Evolutionary conservation across 2,797 vertebrate genomes (phyloP).

Genomic region (Echiichthys vipera): DNA sequence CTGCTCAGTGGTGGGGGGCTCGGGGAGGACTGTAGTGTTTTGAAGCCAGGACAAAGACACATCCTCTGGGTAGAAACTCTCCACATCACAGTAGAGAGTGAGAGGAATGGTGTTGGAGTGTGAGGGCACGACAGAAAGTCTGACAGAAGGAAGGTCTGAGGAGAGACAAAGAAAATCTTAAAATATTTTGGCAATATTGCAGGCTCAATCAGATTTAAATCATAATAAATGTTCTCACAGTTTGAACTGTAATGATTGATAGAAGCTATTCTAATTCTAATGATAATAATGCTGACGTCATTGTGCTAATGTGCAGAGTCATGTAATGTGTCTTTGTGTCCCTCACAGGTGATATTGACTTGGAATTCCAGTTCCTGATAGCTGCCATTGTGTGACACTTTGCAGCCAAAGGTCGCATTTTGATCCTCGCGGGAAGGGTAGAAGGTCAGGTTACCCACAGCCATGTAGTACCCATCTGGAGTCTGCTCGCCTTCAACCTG

Average conservation of each 20-base stretch:
- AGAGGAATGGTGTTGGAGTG: slow-evolving; percentile 63
- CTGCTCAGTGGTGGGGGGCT: slow-evolving; percentile 50
- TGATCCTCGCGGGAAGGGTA: slow-evolving; percentile 73
- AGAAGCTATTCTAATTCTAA: background rate
- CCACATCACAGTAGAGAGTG: slow-evolving; percentile 83
- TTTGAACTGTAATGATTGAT: background rate
- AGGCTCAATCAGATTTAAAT: background rate
- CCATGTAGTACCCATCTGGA: slow-evolving; percentile 72
- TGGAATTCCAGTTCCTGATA: slow-evolving; percentile 67
- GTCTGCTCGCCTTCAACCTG: slow-evolving; percentile 57
- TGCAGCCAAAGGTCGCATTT: slow-evolving; percentile 81
- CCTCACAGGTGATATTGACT: slow-evolving; percentile 81
- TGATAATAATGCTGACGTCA: too few relatives aligned
- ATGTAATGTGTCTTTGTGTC: background rate
- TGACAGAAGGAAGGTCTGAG: slow-evolving; percentile 75
- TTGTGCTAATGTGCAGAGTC: background rate
- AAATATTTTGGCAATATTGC: background rate
- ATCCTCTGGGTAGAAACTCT: slow-evolving; percentile 81
- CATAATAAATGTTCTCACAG: too few relatives aligned
- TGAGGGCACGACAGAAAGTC: slow-evolving; percentile 62
- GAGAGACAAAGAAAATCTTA: background rate
- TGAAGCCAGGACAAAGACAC: slow-evolving; percentile 82
- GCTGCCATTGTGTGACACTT: slow-evolving; percentile 72
- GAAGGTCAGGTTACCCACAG: slow-evolving; percentile 72
- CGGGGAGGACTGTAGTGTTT: slow-evolving; percentile 75